Conservation (phyloP, 2,888 invertebrate species). For the Himalopsyche anomala region DNA sequence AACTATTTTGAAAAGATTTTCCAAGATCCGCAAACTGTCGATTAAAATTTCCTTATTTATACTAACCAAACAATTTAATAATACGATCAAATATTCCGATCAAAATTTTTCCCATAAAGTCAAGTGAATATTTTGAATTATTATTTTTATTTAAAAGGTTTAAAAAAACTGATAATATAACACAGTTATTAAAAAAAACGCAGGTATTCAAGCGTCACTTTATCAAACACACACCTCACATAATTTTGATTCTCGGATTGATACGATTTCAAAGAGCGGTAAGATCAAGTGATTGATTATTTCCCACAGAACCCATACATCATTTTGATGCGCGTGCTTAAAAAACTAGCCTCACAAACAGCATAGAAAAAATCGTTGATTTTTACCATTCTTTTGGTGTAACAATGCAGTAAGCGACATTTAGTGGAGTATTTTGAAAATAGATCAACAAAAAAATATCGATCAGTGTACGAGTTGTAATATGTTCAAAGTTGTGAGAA, state of each 20-base stretch:
- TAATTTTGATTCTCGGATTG: slow-evolving; percentile 34
- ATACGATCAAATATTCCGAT: too few relatives aligned
- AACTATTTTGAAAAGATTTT: too few relatives aligned
- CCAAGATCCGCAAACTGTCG: too few relatives aligned
- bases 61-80: too few relatives aligned
- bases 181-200: slow-evolving; percentile 10
- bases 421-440: background rate
- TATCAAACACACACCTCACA: slow-evolving; percentile 24
- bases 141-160: too few relatives aligned
- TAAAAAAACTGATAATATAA: background rate
- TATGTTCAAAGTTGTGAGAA: too few relatives aligned
- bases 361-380: slow-evolving; percentile 2
- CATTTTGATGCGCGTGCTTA: slow-evolving; percentile 52
- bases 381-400: background rate
- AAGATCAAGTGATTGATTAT: slow-evolving; percentile 56
- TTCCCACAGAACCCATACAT: slow-evolving; percentile 53
- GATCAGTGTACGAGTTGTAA: too few relatives aligned
- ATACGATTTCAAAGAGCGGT: slow-evolving; percentile 37
- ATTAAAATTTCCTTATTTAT: too few relatives aligned
- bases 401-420: slow-evolving; percentile 12
- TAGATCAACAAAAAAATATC: too few relatives aligned
- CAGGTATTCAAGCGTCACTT: slow-evolving; percentile 35
- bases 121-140: too few relatives aligned
- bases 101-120: too few relatives aligned
- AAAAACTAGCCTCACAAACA: slow-evolving; percentile 33